Evolutionary conservation across 2,888 invertebrate genomes (phyloP).

Genomic region (Laothoe populi): DNA sequence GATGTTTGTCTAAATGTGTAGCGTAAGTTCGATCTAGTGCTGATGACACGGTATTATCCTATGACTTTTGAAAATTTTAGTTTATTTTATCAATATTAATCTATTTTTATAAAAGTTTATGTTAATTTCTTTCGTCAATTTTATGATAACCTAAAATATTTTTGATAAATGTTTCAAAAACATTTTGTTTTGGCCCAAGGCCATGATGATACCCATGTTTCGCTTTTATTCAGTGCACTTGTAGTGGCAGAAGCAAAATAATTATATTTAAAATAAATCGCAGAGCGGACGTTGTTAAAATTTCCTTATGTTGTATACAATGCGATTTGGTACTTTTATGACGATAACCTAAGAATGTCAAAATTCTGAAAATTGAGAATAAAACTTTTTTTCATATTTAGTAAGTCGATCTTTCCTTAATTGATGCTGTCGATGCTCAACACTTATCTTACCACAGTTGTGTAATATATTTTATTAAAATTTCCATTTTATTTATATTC

Average conservation of each 20-base stretch:
- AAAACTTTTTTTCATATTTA: too few species aligned
- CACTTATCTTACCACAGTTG: too few species aligned
- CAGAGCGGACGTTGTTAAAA: background rate
- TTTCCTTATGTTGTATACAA: background rate
- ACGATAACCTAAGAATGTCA: background rate
- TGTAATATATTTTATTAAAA: too few species aligned
- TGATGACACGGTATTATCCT: background rate
- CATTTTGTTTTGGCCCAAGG: background rate
- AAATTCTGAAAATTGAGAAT: too few species aligned
- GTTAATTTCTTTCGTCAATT: background rate
- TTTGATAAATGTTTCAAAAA: background rate
- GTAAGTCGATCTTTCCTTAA: too few species aligned
- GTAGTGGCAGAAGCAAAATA: background rate
- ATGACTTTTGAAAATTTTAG: background rate
- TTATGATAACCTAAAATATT: background rate
- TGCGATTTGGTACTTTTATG: background rate
- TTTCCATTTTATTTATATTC: too few species aligned
- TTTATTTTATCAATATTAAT: background rate
- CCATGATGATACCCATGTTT: background rate
- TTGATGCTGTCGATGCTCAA: too few species aligned
- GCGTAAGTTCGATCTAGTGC: background rate
- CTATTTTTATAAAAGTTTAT: constrained; percentile 1
- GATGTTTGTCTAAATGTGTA: background rate
- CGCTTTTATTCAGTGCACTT: background rate
- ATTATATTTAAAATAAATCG: background rate